Percentiles rank a stretch among this genome's conserved stretches.
phyloP scores from a whole-genome alignment of 2,797 vertebrate species.

The Cetoscarus ocellatus region DNA sequence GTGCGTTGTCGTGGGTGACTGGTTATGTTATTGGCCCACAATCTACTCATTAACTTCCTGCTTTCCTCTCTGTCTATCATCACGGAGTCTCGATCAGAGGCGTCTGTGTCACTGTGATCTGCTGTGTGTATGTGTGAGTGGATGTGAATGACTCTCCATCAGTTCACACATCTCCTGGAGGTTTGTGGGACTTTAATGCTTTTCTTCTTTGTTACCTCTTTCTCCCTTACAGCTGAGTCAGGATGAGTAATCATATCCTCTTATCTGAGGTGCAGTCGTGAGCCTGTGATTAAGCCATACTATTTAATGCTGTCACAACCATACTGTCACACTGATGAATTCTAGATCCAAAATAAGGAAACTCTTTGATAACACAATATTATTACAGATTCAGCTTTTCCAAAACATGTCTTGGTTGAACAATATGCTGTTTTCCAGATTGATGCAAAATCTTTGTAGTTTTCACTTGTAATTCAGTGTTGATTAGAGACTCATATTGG shows the following conservation, averaged over 20 bases:
- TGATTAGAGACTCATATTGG: too few species aligned
- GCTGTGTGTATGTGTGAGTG: slow-evolving; percentile 49
- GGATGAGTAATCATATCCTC: slow-evolving; percentile 11
- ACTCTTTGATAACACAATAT: slow-evolving; percentile 12
- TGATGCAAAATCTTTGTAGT: too few species aligned
- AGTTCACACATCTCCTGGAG: slow-evolving; percentile 12
- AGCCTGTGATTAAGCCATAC: background rate
- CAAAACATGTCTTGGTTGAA: slow-evolving; percentile 2
- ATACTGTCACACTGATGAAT: slow-evolving; percentile 7
- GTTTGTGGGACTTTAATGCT: slow-evolving; percentile 12
- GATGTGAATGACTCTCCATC: slow-evolving; percentile 29
- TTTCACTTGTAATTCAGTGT: too few species aligned
- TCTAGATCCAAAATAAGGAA: slow-evolving; percentile 7
- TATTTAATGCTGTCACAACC: slow-evolving; percentile 19
- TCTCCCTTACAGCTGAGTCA: too few species aligned
- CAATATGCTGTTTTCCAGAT: background rate
- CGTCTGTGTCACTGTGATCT: slow-evolving; percentile 41
- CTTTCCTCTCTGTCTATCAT: slow-evolving; percentile 75
- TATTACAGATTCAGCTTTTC: slow-evolving; percentile 12
- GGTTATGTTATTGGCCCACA: slow-evolving; percentile 82
- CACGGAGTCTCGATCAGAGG: slow-evolving; percentile 44
- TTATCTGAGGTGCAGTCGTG: slow-evolving; percentile 29
- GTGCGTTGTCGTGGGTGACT: slow-evolving; percentile 81
- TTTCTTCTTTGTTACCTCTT: slow-evolving; percentile 4
- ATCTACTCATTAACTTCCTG: slow-evolving; percentile 83